Base-by-base conservation (phyloP, 2,797 vertebrate genomes). In the Glyptemys insculpta region DNA sequence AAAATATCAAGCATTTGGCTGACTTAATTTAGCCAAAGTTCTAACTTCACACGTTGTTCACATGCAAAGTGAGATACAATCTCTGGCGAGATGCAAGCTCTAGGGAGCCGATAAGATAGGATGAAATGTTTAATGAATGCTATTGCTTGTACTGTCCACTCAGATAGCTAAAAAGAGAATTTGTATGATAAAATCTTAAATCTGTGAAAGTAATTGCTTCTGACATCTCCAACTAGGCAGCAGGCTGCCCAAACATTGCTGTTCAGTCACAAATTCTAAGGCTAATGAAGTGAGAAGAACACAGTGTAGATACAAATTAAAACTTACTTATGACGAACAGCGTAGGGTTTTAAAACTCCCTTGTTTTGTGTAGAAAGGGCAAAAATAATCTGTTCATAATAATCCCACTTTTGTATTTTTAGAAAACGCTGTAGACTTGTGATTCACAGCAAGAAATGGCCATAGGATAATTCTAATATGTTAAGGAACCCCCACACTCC, bases 171-270 rank as follows among this genome's bases (percentile, higher is more conserved):
- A 91, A 95, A 96, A 96, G 95, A 97, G 95, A 91, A 41, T 95
- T 97, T 88, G 85, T 93, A 94, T 93, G 95, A 98, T 97, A 98
- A 97, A 98, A 98, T 97, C 96, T 97, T 98, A 97, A 97, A 97
- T 96, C 97, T 97, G 83, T 97, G 94, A 97, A 98, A 97, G 89
- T 97, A 98, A 98, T 98, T 98, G 79, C 94, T 97, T 97, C 96
- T 98, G 97, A 98, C 94, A 96, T 97, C 95, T 97, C 96, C 97
- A 98, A 12, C 95, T 79, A 97, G 95, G 96, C 96, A 98, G 97
- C 82, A 97, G 96, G 76, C 94, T 98, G 94, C 93, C 96, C 97
- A 96, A 97, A 96, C 86, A 96, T 85, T 92, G 80, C 79, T 97
- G 87, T 86, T 98, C 95, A 95, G 95, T 94, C 94, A 97, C 97